These are phyloP conservation scores for Mesembrinibis cayennensis DNA, from an alignment of 2,113 vertebrate species.

Conservation along the genomic window DNA sequence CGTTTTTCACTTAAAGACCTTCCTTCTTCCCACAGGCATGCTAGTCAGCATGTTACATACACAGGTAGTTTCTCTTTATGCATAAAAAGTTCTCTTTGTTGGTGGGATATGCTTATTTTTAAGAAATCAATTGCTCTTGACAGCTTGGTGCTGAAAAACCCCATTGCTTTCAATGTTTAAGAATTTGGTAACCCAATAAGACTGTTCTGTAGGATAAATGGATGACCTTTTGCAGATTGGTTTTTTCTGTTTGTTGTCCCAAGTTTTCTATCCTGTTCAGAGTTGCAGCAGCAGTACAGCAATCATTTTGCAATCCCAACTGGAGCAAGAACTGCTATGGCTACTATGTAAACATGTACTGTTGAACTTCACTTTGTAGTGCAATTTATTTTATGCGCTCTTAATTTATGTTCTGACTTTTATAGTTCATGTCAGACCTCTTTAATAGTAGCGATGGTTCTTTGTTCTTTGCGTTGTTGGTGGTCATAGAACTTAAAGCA, in stretches of 20 bases:
- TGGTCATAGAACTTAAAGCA: neutral
- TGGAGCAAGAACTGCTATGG: neutral
- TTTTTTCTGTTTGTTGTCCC: neutral
- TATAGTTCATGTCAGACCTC: neutral
- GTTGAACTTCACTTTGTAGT: neutral
- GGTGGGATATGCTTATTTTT: neutral
- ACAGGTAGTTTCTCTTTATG: neutral
- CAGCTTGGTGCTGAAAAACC: neutral
- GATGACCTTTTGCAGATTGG: neutral
- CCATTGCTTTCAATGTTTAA: neutral
- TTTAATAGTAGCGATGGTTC: neutral
- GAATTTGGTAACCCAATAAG: neutral
- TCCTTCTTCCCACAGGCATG: neutral
- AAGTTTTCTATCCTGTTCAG: neutral
- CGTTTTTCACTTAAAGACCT: neutral
- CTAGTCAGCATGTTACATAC: neutral
- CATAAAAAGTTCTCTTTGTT: neutral
- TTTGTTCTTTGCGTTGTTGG: neutral
- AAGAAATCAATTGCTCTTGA: neutral
- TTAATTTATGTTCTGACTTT: conserved; percentile 9
- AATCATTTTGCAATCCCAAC: neutral
- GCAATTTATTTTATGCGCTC: neutral
- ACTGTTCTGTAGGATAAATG: neutral
- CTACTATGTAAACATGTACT: neutral
- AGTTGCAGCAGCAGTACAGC: neutral